Evolutionary conservation across 2,113 vertebrate species (phyloP), one percentile per base, ranked within the genome.

Genomic region (Chaetodon auriga): DNA sequence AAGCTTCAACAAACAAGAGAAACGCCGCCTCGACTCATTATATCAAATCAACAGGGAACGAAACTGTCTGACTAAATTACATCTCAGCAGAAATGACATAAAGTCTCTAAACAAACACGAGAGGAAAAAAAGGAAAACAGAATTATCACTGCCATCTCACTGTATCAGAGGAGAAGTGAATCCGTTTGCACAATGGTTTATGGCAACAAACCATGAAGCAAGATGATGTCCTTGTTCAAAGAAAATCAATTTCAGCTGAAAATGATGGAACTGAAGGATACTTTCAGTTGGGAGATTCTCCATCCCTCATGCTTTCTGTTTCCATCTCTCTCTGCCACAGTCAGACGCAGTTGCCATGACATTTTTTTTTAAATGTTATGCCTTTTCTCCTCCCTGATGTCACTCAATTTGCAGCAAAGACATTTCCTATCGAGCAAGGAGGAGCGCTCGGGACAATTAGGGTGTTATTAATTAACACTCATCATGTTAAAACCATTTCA

Each of bases 11-110:
- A 90, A 92, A 88, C 87, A 90, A 48, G 69, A 83, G 77, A 85
- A 85, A 87, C 63, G 46, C 70, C 41, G 60, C 75, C 76, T 85
- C 49, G 55, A 83, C 90, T 94, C 82, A 87, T 94, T 93, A 89
- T 82, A 81, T 87, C 69, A 90, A 80, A 89, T 92, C 89, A 91
- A 84, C 82, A 63, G 91, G 87, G 90, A 92, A 81, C 73, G 62
- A 81, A 85, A 85, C 76, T 68, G 88, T 87, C 90, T 77, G 85
- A 86, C 66, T 89, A 78, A 90, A 93, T 92, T 90, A 87, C 85
- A 79, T 92, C 81, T 87, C 74, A 43, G 49, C 74, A 81, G 61
- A 83, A 90, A 85, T 84, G 74, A 82, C 82, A 90, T 74, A 53
- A 90, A 81, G 79, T 84, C 82, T 73, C 80, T 53, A 55, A 91